Evolutionary conservation across 2,888 invertebrate species (phyloP), one percentile per base, ranked within the genome.

Genomic region (Thereva nobilitata): DNA sequence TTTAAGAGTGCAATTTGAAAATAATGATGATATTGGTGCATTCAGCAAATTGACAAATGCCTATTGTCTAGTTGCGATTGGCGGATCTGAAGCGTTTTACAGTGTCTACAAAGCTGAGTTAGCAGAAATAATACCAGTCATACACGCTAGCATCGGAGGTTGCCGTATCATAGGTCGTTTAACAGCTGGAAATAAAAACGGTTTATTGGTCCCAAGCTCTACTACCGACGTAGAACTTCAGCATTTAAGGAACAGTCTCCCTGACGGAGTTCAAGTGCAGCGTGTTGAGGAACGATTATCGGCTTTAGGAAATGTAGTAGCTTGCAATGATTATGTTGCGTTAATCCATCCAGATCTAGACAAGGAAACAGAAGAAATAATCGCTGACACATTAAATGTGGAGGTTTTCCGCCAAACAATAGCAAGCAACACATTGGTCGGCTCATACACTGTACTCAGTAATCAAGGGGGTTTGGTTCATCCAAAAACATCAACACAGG

Each of bases 341-440:
- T 83, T 99, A n/a, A 96, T 97, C 10, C 99, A 99, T 83, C 98
- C 99, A 5, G 99, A 99, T 84, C 84, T 99, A 70, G 98, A 98
- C 79, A 91, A 92, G 87, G 93, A 93, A 84, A 93, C 94, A 0
- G 93, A 94, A 82, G 97, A 99, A 84, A 95, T 97, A 68, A 86
- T 99, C 59, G 88, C 92, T 1, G 98, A 99, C 81, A 90, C 92
- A 1, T 83, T 99, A 9, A 89, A 93, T 73, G 98, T 99, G 0
- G 99, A 99, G 83, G 97, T 98, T 37, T 99, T 97, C 80, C 83
- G 97, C 68, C 97, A 98, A 80, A 95, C 97, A 0, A 88, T 99
- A 10, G 97, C 97, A 0, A 92, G 92, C 56, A 97, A 98, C 81
- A 93, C 94, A 6, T 83, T 99, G 8, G 97, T 97, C 4, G 99